Base-by-base conservation (phyloP, 2,888 invertebrate species). In the Graphium colonna region DNA sequence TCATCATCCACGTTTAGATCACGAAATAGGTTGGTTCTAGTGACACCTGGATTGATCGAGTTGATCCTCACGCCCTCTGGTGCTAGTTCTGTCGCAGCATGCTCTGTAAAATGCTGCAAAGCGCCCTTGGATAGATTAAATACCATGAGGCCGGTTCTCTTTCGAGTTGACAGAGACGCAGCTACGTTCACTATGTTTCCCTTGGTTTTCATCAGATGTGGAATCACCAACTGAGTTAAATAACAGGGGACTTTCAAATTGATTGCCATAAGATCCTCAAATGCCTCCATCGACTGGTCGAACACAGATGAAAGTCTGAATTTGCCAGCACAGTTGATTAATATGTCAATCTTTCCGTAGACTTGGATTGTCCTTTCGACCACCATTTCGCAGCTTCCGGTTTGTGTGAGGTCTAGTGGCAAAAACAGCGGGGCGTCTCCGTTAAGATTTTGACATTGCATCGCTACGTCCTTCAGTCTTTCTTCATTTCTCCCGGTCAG, bases 181-280 rank as follows among this genome's bases (percentile, higher is more conserved):
- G 73, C 73, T 8, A 79, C 61, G 13, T 79, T 79, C 0, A 79
- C 59, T n/a, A 79, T 69, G 31, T 75, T n/a, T 78, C 0, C 79
- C 79, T 75, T 78, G 0, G 75, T 75, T 45, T 71, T 69, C 12
- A 68, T 58, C 36, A 79, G 46, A 52, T 78, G 59, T 0, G 77
- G 79, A 48, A 78, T 52, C 0, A 70, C 69, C 18, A 77, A 40
- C 41, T 77, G 72, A 0, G 75, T 68, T 18, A 79, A 18, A 15
- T 63, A 55, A 42, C 74, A 76, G 0, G 77, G 77, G 1, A 79
- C 73, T 40, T 76, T 58, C n/a, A 77, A 61, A 49, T 77, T 75
- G 17, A 78, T 71, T 1, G 67, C 71, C 68, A 79, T 75, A 8
- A 77, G 51, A 31, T 73, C 73, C 41, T 79, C 79, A 15, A 78